These are phyloP conservation scores for Choristoneura fumiferana DNA, from an alignment of 1,140 invertebrate species.

Conservation along the genomic window DNA sequence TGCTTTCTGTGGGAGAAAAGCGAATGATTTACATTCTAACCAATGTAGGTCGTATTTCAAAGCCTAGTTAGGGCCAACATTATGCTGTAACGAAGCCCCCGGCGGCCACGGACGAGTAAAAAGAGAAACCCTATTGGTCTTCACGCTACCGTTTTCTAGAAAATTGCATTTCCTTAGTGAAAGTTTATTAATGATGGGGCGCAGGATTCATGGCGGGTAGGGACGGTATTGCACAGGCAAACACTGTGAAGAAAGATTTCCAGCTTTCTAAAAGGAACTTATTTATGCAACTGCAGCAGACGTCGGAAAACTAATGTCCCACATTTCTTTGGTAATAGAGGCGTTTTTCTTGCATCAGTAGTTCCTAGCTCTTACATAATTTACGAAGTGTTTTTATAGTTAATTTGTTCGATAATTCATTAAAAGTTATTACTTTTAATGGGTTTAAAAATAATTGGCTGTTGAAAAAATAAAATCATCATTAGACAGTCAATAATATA, in stretches of 20 bases:
- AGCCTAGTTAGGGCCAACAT: constrained; percentile 46
- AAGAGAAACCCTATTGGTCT: constrained; percentile 64
- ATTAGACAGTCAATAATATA: constrained; percentile 20
- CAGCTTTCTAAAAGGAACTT: constrained; percentile 37
- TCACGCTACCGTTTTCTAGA: constrained; percentile 74
- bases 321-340: constrained; percentile 30
- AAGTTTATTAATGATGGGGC: constrained; percentile 66
- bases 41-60: constrained; percentile 48
- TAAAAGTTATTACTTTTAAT: not conserved
- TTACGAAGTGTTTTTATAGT: not conserved
- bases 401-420: no score
- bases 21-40: constrained; percentile 40
- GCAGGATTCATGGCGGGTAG: constrained; percentile 49
- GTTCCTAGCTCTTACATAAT: constrained; percentile 23
- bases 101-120: constrained; percentile 62
- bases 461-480: constrained; percentile 14
- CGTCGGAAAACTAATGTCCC: constrained; percentile 27
- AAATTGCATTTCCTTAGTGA: constrained; percentile 73
- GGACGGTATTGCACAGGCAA: constrained; percentile 46
- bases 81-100: constrained; percentile 59
- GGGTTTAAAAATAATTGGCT: constrained; percentile 4
- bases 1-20: constrained; percentile 26
- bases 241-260: constrained; percentile 28
- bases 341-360: constrained; percentile 25
- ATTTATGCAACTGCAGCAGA: constrained; percentile 38